phyloP scores from a whole-genome alignment of 1,140 invertebrate species.

The Neodiprion lecontei region DNA sequence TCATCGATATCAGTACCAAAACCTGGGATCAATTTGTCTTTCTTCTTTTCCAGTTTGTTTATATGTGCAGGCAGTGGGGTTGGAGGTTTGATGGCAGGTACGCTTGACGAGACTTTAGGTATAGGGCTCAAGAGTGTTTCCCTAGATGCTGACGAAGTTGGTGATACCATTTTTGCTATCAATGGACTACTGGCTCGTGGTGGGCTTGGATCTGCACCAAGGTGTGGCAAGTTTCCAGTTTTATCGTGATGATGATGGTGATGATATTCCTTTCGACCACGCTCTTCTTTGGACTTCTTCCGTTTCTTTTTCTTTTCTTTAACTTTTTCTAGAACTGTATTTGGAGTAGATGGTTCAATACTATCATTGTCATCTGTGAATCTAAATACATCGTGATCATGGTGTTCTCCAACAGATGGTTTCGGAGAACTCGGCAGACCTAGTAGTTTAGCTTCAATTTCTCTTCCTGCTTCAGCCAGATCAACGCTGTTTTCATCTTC shows the following conservation, averaged over 20 bases:
- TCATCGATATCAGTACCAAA: conserved; percentile 75
- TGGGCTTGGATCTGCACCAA: conserved; percentile 53
- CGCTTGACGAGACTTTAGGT: conserved; percentile 60
- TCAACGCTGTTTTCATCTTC: conserved; percentile 82
- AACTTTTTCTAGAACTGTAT: conserved; percentile 58
- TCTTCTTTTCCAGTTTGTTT: conserved; percentile 59
- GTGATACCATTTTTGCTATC: conserved; percentile 48
- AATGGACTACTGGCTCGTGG: conserved; percentile 56
- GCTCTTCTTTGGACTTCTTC: conserved; percentile 81
- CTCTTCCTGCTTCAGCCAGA: conserved; percentile 78
- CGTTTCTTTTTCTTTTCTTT: conserved; percentile 85
- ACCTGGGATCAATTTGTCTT: conserved; percentile 73
- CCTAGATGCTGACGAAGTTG: conserved; percentile 54
- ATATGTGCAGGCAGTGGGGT: conserved; percentile 36
- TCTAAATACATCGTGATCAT: conserved; percentile 64
- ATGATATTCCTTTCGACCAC: conserved; percentile 71
- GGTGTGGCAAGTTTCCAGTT: conserved; percentile 48
- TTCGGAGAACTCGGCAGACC: conserved; percentile 58
- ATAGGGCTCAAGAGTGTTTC: conserved; percentile 66
- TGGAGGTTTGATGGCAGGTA: conserved; percentile 52
- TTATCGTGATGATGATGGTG: conserved; percentile 59
- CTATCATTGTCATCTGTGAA: conserved; percentile 71
- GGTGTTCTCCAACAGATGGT: conserved; percentile 33
- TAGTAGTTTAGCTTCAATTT: conserved; percentile 79
- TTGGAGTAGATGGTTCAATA: conserved; percentile 53